Base-by-base conservation (phyloP, 2,113 vertebrate genomes). In the Steatornis caripensis region DNA sequence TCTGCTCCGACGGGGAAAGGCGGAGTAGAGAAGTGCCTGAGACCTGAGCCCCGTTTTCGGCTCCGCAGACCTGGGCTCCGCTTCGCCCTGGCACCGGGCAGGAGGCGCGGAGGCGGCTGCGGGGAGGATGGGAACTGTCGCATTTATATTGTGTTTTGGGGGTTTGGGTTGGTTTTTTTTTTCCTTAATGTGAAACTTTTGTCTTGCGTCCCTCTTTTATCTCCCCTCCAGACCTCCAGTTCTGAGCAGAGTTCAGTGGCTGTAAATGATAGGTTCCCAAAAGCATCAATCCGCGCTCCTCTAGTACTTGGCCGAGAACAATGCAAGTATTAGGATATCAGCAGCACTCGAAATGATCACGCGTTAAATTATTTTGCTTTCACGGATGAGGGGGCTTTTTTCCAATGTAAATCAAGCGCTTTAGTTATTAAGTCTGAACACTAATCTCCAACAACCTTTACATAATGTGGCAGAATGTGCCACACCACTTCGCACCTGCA, bases 401-500 rank as follows among this genome's bases (percentile, higher is more conserved):
- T 98, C 93, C 98, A 98, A 98, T 98, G 98, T 97, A 98, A 99
- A 99, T 99, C 98, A 99, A 98, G 98, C 98, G 98, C 98, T 98
- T 98, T 98, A 98, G 98, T 99, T 98, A 98, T 98, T 98, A 98
- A 98, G 98, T 98, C 98, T 96, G 98, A 99, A 98, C 99, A 98
- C 98, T 99, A 99, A 98, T 99, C 98, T 99, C 98, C 98, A 99
- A 99, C 99, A 99, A 99, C 98, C 99, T 99, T 98, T 98, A 98
- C 98, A 99, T 99, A 99, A 99, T 99, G 99, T 98, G 98, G 98
- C 98, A 98, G 98, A 99, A 99, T 98, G 98, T 98, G 98, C 98
- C 97, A 98, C 99, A 98, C 98, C 98, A 98, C 98, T 98, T 99
- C 98, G 99, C 99, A 99, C 99, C 99, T 99, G 99, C 99, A 98